Percentiles rank a stretch among this genome's conserved stretches.
These are phyloP conservation scores for Leucoraja ocellata DNA, from an alignment of 2,797 vertebrate species.

Conservation along the genomic window DNA sequence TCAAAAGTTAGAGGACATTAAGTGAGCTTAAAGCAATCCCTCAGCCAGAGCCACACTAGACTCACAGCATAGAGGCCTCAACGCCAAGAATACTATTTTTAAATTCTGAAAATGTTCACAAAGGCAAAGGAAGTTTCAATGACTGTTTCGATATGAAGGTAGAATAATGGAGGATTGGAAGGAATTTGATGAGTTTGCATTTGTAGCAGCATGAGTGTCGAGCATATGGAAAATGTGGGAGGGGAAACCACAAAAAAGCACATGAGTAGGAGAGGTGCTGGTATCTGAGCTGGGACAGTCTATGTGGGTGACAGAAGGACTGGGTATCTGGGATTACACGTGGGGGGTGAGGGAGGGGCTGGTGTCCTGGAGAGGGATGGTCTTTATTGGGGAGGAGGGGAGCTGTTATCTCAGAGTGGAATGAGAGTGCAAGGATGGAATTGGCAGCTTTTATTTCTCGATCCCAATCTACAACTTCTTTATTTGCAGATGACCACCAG, in stretches of 20 bases:
- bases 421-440: too few relatives aligned
- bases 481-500: slow-evolving; percentile 55
- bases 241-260: too few relatives aligned
- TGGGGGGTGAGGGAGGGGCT: too few relatives aligned
- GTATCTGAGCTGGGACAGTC: not conserved
- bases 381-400: too few relatives aligned
- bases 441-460: not conserved
- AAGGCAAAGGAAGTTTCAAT: not conserved
- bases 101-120: not conserved
- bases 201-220: too few relatives aligned
- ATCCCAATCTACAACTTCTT: not conserved
- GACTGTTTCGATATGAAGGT: not conserved
- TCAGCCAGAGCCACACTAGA: not conserved
- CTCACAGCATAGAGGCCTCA: not conserved
- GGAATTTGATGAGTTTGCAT: too few relatives aligned
- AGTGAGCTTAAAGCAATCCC: not conserved
- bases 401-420: too few relatives aligned
- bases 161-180: not conserved
- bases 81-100: not conserved
- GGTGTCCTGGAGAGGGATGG: too few relatives aligned
- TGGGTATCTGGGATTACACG: too few relatives aligned
- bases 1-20: not conserved
- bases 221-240: too few relatives aligned
- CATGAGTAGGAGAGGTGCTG: not conserved
- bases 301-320: too few relatives aligned